Base-by-base conservation (phyloP, 2,113 vertebrate species). In the Baryphthengus martii region DNA sequence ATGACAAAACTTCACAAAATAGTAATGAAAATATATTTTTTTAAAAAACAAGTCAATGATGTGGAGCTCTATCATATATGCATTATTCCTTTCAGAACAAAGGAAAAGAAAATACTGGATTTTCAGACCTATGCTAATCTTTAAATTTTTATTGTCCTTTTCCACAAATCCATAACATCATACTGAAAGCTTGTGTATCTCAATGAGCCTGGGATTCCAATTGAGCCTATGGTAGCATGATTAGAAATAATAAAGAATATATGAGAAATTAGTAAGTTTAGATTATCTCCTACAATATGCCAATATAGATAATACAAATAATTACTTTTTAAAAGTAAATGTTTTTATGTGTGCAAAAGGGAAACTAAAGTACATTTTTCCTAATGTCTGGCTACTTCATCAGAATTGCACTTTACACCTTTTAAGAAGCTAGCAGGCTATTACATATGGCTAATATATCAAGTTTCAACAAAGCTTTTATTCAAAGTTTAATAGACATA, bases 381-480 rank as follows among this genome's bases (percentile, higher is more conserved):
- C 83, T 65, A 49, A 53, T 59, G 28, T 45, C 40, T 84, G 71
- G 31, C 56, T 79, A 39, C 45, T 47, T 96, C 81, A 88, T 85
- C 78, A 87, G 70, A 85, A 88, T 19, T 72, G 59, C 83, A 59
- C 33, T 85, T 94, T 75, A 49, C 7, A 29, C 58, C 55, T 52
- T 61, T 83, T 89, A 81, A 63, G 73, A 42, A 88, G 52, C 61
- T 61, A 68, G 61, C 18, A 77, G 47, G 31, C 85, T 73, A 55
- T 94, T 85, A 75, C 58, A 50, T 47, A 79, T 90, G 92, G 86
- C 74, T 92, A 96, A 93, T 84, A 77, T 33, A 95, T 87, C 80
- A 90, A 82, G 40, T 58, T 83, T 62, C 77, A 95, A 77, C 85
- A 44, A 70, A 94, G 83, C 68, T 94, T 96, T 81, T 82, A 85